Evolutionary conservation across 2,797 vertebrate genomes (phyloP), one percentile per base, ranked within the genome.

Genomic region (Chromobotia macracanthus): DNA sequence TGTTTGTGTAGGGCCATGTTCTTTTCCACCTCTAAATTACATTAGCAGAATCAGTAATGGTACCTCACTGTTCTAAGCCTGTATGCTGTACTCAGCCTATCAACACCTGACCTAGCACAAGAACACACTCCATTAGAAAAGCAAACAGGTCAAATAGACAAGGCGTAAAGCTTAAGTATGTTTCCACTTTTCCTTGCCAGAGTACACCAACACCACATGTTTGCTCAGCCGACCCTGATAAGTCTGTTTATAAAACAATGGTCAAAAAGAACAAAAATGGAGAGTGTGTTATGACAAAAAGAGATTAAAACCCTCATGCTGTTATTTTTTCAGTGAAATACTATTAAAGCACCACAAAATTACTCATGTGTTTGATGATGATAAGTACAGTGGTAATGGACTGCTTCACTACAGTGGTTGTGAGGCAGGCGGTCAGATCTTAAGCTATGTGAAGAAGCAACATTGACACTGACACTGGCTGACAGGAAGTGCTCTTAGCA

Each of bases 1-100:
- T 55, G 31, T 55, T 0, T 75, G 35, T 66, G 35, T 65, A 28
- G 21, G 35, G 15, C 86, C 83, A 88, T 90, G 90, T 86, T 89
- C 87, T 91, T 80, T 93, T 93, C 91, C 92, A 92, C 92, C 91
- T 92, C 85, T 85, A 91, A 91, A 91, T 86, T 84, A 88, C 90
- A 93, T 93, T 92, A 93, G 87, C 25, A 75, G 86, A 91, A 91
- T 91, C 90, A 88, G 86, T 91, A 91, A 92, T 91, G 88, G 86
- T 89, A 88, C 89, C 89, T 87, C 78, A 66, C 85, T 89, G 87
- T 88, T 92, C 89, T 90, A 87, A 86, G 67, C 53, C 28, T 75
- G 70, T 65, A 60, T 5, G 25, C 68, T n/a, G 60, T 53, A 38
- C 64, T 53, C 10, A 23, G 18, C 13, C 38, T 48, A n/a, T 61